These are phyloP conservation scores for Addax nasomaculatus DNA, from an alignment of 2,113 vertebrate genomes.

Conservation along the genomic window DNA sequence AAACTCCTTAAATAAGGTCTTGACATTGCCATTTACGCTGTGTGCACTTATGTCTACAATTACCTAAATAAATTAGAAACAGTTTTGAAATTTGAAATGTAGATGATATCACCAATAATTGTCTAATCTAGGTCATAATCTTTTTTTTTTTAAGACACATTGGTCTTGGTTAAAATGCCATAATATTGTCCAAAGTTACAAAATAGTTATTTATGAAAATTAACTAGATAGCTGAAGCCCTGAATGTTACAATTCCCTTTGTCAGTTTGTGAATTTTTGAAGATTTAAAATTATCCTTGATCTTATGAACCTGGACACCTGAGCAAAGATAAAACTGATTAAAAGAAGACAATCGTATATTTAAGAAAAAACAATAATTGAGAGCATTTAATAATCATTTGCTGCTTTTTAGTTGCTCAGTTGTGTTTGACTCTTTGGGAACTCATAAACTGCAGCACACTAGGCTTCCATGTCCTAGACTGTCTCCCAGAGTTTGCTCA, in stretches of 20 bases:
- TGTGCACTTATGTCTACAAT: background rate
- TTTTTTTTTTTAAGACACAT: too few relatives aligned
- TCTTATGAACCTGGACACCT: background rate
- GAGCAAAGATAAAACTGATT: background rate
- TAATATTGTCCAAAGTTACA: background rate
- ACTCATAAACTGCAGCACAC: background rate
- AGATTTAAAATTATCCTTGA: background rate
- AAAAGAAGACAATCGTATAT: background rate
- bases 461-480: background rate
- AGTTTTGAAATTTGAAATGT: background rate
- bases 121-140: background rate
- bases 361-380: background rate
- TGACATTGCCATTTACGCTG: background rate
- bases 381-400: background rate
- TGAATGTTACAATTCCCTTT: background rate
- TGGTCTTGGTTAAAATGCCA: background rate
- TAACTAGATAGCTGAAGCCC: background rate
- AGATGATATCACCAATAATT: background rate
- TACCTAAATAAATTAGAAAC: background rate
- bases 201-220: background rate
- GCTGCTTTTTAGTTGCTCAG: background rate
- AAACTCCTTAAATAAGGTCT: conserved; percentile 35
- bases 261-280: background rate
- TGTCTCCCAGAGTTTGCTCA: background rate
- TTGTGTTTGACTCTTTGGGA: background rate